phyloP scores from a whole-genome alignment of 2,113 vertebrate species.

The Motacilla alba region DNA sequence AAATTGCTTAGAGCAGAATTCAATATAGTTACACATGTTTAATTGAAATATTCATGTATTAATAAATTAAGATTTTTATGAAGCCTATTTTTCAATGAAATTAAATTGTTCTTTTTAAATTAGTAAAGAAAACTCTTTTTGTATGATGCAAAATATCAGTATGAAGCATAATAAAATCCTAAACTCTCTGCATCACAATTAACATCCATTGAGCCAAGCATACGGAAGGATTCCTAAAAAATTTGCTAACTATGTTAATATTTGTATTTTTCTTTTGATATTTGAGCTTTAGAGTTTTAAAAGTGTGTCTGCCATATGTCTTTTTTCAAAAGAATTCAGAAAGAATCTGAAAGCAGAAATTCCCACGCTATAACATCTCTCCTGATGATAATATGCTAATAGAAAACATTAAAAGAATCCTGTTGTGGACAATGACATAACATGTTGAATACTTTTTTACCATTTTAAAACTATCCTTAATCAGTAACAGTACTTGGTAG shows the following conservation, averaged over 20 bases:
- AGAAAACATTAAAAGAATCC: not conserved
- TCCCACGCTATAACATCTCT: not conserved
- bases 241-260: not conserved
- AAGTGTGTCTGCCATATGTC: slow-evolving; percentile 4
- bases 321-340: not conserved
- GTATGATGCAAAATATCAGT: not conserved
- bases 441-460: not conserved
- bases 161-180: not conserved
- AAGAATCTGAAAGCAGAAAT: not conserved
- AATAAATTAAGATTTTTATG: not conserved
- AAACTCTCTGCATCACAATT: not conserved
- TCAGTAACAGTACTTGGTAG: not conserved
- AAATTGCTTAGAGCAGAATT: not conserved
- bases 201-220: not conserved
- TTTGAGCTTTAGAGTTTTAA: not conserved
- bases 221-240: not conserved
- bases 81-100: not conserved
- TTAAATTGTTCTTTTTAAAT: not conserved
- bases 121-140: not conserved
- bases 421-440: not conserved
- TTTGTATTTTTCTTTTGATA: not conserved
- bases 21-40: not conserved
- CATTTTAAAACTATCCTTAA: not conserved
- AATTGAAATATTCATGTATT: not conserved
- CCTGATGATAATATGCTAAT: not conserved